phyloP scores from a whole-genome alignment of 2,797 vertebrate genomes.

The Alcedo quadribrachys region DNA sequence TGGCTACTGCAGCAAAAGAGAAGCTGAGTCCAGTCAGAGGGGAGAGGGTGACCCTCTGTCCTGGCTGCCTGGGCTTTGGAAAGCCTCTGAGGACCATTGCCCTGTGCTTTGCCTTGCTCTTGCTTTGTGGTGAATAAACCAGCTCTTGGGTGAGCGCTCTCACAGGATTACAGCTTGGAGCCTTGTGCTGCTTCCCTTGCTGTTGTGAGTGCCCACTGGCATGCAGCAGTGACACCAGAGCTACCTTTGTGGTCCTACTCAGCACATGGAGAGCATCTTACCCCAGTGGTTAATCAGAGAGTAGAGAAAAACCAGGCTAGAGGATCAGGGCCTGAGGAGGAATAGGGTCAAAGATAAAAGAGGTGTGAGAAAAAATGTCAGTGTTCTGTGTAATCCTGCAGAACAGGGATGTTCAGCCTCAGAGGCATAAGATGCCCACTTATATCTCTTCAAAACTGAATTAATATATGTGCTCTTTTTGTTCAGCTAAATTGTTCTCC shows the following conservation, averaged over 20 bases:
- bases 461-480: background rate
- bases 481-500: background rate
- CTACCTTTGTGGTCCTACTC: background rate
- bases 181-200: background rate
- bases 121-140: background rate
- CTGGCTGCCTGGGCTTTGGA: background rate
- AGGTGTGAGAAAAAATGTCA: background rate
- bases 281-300: background rate
- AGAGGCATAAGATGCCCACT: background rate
- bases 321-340: background rate
- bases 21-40: background rate
- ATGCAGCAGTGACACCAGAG: background rate
- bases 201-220: accelerated
- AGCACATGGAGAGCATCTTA: background rate
- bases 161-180: background rate
- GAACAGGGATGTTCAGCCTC: background rate
- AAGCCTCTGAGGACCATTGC: background rate
- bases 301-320: background rate
- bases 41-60: background rate
- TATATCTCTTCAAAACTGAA: background rate
- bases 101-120: background rate
- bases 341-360: background rate
- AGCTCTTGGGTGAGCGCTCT: accelerated
- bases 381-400: background rate
- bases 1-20: background rate